These are phyloP conservation scores for Austrolebias charrua DNA, from an alignment of 2,797 vertebrate genomes.

Conservation along the genomic window DNA sequence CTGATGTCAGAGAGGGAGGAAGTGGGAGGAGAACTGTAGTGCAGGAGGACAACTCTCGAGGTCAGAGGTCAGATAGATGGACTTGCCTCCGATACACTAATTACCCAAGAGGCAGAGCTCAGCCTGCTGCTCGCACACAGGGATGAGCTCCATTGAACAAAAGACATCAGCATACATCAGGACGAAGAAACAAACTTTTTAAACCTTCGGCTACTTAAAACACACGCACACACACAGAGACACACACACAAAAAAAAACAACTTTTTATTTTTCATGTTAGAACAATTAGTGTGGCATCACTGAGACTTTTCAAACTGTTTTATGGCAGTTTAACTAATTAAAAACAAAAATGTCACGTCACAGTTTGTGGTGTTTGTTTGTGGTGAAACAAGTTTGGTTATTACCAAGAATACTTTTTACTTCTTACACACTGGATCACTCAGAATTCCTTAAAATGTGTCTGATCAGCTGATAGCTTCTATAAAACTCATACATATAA, in stretches of 20 bases:
- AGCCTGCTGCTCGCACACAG: constrained; percentile 30
- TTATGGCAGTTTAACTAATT: not conserved
- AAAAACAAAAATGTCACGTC: not conserved
- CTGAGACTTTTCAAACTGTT: not conserved
- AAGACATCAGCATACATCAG: constrained; percentile 21
- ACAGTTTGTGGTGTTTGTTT: not conserved
- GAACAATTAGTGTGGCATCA: not conserved
- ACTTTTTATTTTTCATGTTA: not conserved
- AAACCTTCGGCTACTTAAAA: not conserved
- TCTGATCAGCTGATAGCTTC: too few relatives aligned
- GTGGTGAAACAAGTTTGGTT: too few relatives aligned
- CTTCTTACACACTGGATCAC: too few relatives aligned
- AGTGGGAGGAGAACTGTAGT: not conserved
- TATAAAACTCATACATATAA: too few relatives aligned
- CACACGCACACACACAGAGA: too few relatives aligned
- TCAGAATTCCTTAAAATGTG: too few relatives aligned
- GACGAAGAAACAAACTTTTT: constrained; percentile 10
- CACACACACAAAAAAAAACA: too few relatives aligned
- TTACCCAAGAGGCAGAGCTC: constrained; percentile 57
- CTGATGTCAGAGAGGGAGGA: constrained; percentile 11
- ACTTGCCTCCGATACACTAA: constrained; percentile 49
- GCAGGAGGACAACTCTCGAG: constrained; percentile 44
- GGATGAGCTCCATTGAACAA: constrained; percentile 34
- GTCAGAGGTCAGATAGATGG: constrained; percentile 53
- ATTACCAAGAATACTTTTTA: too few relatives aligned